Evolutionary conservation across 1,140 invertebrate genomes (phyloP).

Genomic region (Maconellicoccus hirsutus): DNA sequence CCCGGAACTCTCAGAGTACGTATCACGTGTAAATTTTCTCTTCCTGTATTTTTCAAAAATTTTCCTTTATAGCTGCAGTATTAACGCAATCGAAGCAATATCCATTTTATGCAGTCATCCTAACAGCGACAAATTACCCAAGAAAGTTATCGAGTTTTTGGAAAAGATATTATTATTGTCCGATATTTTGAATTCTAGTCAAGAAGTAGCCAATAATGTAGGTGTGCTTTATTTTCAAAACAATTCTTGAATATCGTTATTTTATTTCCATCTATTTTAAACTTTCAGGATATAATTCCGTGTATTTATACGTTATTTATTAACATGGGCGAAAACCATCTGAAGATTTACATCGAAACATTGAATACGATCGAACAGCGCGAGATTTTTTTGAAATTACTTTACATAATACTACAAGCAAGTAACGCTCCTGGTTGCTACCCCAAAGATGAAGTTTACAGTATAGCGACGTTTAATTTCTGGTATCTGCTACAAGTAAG

Average conservation of each 20-base stretch:
- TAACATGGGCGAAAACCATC: constrained; percentile 49
- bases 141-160: constrained; percentile 40
- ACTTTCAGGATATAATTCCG: constrained; percentile 38
- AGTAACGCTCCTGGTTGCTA: constrained; percentile 60
- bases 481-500: constrained; percentile 78
- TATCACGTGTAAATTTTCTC: neutral
- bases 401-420: constrained; percentile 40
- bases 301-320: constrained; percentile 50
- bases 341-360: constrained; percentile 44
- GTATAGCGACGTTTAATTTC: constrained; percentile 72
- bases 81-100: constrained; percentile 49
- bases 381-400: constrained; percentile 36
- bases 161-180: constrained; percentile 37
- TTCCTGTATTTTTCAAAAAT: neutral
- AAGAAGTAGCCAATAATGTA: constrained; percentile 20
- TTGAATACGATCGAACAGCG: constrained; percentile 34
- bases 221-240: neutral
- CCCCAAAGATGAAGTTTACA: constrained; percentile 70
- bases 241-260: neutral
- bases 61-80: constrained; percentile 30
- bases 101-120: constrained; percentile 44
- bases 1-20: neutral
- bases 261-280: constrained; percentile 4
- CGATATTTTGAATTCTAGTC: constrained; percentile 28
- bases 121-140: constrained; percentile 41